Percentiles rank a stretch among this genome's conserved stretches.
Conservation (phyloP, 2,113 vertebrate genomes). For the Neolamprologus sp. region DNA sequence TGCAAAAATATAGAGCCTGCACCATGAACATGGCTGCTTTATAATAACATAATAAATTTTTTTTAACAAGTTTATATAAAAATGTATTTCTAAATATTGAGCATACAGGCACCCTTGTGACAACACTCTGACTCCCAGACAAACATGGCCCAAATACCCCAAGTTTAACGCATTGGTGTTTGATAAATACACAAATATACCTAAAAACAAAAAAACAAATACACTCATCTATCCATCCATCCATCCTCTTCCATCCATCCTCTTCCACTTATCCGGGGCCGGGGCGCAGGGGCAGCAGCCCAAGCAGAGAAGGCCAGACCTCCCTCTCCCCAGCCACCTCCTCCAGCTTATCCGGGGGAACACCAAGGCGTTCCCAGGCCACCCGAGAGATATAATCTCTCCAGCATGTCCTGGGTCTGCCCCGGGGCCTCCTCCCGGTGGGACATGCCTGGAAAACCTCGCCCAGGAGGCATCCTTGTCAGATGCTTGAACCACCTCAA, state of each 20-base stretch:
- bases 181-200: neutral
- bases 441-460: neutral
- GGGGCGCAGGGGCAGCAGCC: neutral
- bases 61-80: neutral
- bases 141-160: slow-evolving; percentile 72
- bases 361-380: neutral
- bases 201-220: neutral
- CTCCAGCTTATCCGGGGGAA: neutral
- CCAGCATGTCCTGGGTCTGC: neutral
- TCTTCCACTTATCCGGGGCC: neutral
- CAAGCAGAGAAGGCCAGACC: neutral
- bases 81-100: neutral
- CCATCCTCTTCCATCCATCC: neutral
- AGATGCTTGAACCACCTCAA: neutral
- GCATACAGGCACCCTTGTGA: slow-evolving; percentile 76
- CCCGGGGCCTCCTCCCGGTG: neutral
- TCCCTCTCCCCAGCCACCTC: neutral
- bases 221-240: neutral
- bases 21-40: neutral
- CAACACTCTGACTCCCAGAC: slow-evolving; percentile 91
- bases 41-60: neutral
- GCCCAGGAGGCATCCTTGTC: neutral
- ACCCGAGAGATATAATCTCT: neutral
- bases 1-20: slow-evolving; percentile 86
- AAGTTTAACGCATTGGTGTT: neutral